Base-by-base conservation (phyloP, 2,797 vertebrate genomes). In the Nannoperca australis region DNA sequence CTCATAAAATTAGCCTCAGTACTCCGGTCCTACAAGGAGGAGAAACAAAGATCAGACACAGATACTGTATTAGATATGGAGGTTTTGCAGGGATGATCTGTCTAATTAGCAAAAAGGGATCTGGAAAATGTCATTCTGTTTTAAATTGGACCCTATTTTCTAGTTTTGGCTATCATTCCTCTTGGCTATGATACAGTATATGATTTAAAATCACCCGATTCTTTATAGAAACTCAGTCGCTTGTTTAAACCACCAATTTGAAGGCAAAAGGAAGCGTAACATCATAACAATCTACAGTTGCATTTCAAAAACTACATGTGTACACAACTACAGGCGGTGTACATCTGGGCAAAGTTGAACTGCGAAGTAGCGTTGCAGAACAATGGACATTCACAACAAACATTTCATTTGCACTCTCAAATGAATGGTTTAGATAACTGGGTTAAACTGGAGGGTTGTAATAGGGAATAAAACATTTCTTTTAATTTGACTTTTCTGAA, bases 1-100 rank as follows among this genome's bases (percentile, higher is more conserved):
- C 93, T 96, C 77, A 97, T 91, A 65, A 95, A 95, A 73, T 95
- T 95, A 89, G 95, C 95, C 68, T 98, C 97, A 2, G 66, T 38
- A 90, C 95, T 95, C 73, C 92, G 95, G 79, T 97, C 97, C 98
- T 99, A 85, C 14, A 36, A 30, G 24, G 12, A 70, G 68, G 3
- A 90, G 27, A 36, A 54, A 73, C n/a, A 77, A 58, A 70, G 27
- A 78, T 40, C 14, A 80, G 45, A 73, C 12, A 24, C 3, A 74
- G 40, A 73, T 34, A 15, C 2, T 45, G 3, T 1, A 12, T 70
- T 22, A 51, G 30, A 32, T 22, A 17, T 13, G 3, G 15, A 62
- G 56, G 12, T n/a, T 36, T 64, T 54, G 24, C 10, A 66, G 15
- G 6, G 3, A 58, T 14, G 1, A 68, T 4, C 7, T 53, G 38